A percentile compares a stretch with the other conserved stretches of the same genome.
Conservation (phyloP, 2,888 invertebrate species). For the Achlya flavicornis region DNA sequence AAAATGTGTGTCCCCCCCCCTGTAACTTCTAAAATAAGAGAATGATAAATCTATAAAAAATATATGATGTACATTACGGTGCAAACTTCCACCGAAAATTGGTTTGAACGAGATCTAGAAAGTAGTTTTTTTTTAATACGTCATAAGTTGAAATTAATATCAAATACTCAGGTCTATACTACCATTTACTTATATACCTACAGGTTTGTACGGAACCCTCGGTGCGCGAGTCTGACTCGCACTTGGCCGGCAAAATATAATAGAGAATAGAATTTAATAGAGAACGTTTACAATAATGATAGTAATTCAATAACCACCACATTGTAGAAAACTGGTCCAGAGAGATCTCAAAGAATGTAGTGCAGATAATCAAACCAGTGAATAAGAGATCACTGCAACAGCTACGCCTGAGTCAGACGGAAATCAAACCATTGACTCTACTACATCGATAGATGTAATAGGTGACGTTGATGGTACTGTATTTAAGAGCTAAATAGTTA, state of each 20-base stretch:
- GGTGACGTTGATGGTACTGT: not conserved
- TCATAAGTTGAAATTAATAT: too few relatives aligned
- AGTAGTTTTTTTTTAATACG: too few relatives aligned
- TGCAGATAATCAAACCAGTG: slow-evolving; percentile 41
- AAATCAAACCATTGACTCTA: slow-evolving; percentile 5
- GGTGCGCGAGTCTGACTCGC: too few relatives aligned
- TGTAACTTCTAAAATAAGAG: too few relatives aligned
- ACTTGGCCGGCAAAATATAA: not conserved
- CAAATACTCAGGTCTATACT: too few relatives aligned
- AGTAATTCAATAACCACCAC: slow-evolving; percentile 18
- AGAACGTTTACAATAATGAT: slow-evolving; percentile 18
- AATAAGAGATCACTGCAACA: slow-evolving; percentile 20
- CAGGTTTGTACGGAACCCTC: too few relatives aligned
- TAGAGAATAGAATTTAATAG: slow-evolving; percentile 2
- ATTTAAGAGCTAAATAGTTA: not conserved
- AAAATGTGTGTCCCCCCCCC: too few relatives aligned
- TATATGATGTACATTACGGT: too few relatives aligned
- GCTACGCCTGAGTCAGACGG: not conserved
- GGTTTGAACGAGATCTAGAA: too few relatives aligned
- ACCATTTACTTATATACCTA: too few relatives aligned
- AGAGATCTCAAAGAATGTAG: slow-evolving; percentile 51
- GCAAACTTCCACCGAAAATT: too few relatives aligned
- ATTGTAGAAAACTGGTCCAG: slow-evolving; percentile 56
- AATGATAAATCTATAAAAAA: too few relatives aligned
- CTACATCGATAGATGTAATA: not conserved